Conservation (phyloP, 1,140 invertebrate species). For the Sminthurides bifidus region DNA sequence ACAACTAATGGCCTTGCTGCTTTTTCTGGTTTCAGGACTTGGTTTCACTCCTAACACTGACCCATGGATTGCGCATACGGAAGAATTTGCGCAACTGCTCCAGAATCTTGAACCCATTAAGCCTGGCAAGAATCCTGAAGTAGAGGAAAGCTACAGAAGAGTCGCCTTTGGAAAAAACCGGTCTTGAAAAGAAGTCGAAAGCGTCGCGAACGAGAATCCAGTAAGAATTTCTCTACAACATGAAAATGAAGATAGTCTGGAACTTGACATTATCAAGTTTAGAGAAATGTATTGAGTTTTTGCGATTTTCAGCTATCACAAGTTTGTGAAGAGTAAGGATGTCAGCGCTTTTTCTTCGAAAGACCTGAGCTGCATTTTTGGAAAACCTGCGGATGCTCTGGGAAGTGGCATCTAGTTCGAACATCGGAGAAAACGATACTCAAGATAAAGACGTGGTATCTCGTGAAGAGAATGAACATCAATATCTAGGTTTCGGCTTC, state of each 20-base stretch:
- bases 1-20: not conserved
- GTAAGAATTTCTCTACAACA: constrained; percentile 9
- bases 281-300: not conserved
- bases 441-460: not conserved
- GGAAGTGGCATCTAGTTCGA: not conserved
- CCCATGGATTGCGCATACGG: constrained; percentile 24
- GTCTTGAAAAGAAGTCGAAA: constrained; percentile 25
- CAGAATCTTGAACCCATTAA: constrained; percentile 2
- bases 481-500: not conserved
- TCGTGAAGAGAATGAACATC: not conserved
- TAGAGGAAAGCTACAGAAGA: not conserved
- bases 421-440: not conserved
- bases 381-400: constrained; percentile 10
- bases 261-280: not conserved
- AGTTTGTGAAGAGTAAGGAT: constrained; percentile 28
- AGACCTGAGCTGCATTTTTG: constrained; percentile 26
- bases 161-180: not conserved
- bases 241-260: not conserved
- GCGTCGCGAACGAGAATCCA: constrained; percentile 23
- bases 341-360: constrained; percentile 17
- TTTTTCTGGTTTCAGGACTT: constrained; percentile 19
- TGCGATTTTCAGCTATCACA: constrained; percentile 23
- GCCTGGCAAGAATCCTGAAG: not conserved
- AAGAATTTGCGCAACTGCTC: constrained; percentile 20
- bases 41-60: constrained; percentile 18